A percentile compares a stretch with the other conserved stretches of the same genome.
phyloP scores from a whole-genome alignment of 2,888 invertebrate genomes.

The Nezara viridula region DNA sequence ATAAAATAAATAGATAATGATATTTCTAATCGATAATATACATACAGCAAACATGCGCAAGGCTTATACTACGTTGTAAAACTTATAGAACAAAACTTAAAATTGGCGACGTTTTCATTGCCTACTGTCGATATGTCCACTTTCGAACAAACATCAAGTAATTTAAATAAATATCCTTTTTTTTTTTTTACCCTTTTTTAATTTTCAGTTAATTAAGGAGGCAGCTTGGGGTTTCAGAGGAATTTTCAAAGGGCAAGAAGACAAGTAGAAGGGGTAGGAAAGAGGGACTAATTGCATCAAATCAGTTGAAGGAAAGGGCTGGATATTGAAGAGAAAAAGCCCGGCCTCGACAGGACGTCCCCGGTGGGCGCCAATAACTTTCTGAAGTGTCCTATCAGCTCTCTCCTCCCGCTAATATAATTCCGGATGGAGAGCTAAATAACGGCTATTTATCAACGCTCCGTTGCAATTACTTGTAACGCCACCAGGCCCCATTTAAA shows the following conservation, averaged over 20 bases:
- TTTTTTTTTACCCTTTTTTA: background rate
- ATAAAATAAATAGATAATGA: too few species aligned
- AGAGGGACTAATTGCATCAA: constrained; percentile 46
- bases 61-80: too few species aligned
- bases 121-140: too few species aligned
- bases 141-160: too few species aligned
- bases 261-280: background rate
- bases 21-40: too few species aligned
- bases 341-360: background rate
- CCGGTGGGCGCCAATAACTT: constrained; percentile 29
- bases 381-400: constrained; percentile 22
- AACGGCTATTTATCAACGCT: constrained; percentile 54
- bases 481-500: constrained; percentile 42
- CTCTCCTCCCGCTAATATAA: constrained; percentile 48
- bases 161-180: background rate
- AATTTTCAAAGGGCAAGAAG: constrained; percentile 15
- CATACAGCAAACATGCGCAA: too few species aligned
- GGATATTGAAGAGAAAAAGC: constrained; percentile 49
- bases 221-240: constrained; percentile 2
- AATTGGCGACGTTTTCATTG: too few species aligned
- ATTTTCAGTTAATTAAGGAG: background rate
- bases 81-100: too few species aligned
- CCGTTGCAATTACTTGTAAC: constrained; percentile 52
- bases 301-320: constrained; percentile 30
- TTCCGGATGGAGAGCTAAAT: constrained; percentile 50